Evolutionary conservation across 2,888 invertebrate genomes (phyloP).

Genomic region (Oscheius sp.): DNA sequence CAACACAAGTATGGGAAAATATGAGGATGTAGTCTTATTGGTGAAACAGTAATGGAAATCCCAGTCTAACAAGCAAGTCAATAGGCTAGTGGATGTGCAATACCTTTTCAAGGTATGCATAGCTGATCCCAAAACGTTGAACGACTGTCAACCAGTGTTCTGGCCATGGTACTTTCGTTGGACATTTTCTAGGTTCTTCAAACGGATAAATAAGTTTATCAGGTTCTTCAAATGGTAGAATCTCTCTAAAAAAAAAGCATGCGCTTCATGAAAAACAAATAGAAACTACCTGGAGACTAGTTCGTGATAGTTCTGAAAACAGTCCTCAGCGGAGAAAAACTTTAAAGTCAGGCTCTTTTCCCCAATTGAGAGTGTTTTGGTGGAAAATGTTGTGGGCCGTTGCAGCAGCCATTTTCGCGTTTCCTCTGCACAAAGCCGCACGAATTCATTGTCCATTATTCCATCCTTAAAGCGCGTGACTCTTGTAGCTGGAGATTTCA

Average conservation of each 20-base stretch:
- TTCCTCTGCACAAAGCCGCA: constrained; percentile 8
- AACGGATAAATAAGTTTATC: not conserved
- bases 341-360: not conserved
- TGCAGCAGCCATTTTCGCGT: not conserved
- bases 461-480: too few relatives aligned
- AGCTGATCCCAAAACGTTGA: not conserved
- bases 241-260: constrained; percentile 6
- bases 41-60: constrained; percentile 1
- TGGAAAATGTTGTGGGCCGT: constrained; percentile 2
- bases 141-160: constrained; percentile 9
- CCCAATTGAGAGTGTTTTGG: not conserved
- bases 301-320: not conserved
- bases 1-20: constrained; percentile 18
- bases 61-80: not conserved
- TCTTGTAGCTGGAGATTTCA: too few relatives aligned
- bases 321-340: not conserved
- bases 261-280: not conserved
- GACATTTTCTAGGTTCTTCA: not conserved
- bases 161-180: not conserved
- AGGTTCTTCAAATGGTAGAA: not conserved
- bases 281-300: constrained; percentile 7
- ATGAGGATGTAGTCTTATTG: constrained; percentile 20
- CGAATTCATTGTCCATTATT: constrained; percentile 9
- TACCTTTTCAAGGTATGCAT: not conserved
- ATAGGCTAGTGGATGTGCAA: not conserved